Percentiles rank a stretch among this genome's conserved stretches.
Conservation (phyloP, 2,113 vertebrate species). For the Podarcis cretensis region DNA sequence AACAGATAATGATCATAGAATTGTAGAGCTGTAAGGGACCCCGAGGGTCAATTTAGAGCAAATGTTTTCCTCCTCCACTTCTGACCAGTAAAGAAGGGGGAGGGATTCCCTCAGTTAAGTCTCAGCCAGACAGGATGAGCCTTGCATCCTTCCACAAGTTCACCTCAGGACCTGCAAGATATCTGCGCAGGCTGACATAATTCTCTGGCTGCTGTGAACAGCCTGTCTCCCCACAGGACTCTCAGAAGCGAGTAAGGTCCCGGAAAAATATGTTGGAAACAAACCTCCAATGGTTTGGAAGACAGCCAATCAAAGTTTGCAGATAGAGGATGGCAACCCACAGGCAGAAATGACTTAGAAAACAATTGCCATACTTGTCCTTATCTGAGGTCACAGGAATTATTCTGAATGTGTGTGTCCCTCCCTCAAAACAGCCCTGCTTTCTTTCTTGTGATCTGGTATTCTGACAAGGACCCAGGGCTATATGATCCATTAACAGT, state of each 20-base stretch:
- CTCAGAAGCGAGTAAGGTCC: not conserved
- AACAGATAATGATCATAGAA: too few species aligned
- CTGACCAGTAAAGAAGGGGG: too few species aligned
- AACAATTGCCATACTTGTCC: not conserved
- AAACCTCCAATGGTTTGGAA: not conserved
- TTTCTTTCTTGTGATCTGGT: not conserved
- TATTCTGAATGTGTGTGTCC: too few species aligned
- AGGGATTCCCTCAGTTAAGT: not conserved
- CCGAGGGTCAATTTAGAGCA: not conserved
- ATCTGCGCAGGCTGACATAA: conserved; percentile 6
- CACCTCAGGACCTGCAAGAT: not conserved
- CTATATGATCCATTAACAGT: not conserved
- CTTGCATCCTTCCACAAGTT: not conserved
- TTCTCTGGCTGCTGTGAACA: conserved; percentile 9
- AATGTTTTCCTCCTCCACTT: not conserved
- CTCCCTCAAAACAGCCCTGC: not conserved
- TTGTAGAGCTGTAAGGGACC: too few species aligned
- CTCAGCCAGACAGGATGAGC: not conserved
- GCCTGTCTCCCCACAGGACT: not conserved
- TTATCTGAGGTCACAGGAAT: not conserved
- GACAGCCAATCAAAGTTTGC: not conserved
- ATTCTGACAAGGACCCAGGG: not conserved
- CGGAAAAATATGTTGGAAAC: not conserved
- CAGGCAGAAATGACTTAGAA: not conserved
- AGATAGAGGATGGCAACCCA: not conserved